phyloP scores from a whole-genome alignment of 2,888 invertebrate species.

The Macrosiphum euphorbiae region DNA sequence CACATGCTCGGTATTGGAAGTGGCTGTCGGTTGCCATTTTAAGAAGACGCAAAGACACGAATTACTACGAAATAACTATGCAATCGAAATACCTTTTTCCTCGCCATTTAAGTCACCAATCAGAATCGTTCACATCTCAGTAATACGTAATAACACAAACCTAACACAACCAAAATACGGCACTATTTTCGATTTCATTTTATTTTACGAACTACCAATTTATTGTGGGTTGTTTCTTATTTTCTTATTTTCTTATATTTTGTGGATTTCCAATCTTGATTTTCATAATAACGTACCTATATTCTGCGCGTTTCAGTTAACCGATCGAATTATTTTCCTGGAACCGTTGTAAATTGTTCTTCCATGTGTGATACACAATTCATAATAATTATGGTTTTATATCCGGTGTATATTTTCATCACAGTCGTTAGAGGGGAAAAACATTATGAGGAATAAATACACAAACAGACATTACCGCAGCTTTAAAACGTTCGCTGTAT shows the following conservation, averaged over 20 bases:
- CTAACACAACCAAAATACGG: not conserved
- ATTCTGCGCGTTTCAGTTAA: not conserved
- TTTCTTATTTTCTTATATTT: not conserved
- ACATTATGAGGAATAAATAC: conserved; percentile 54
- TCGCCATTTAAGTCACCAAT: not conserved
- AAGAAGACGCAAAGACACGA: not conserved
- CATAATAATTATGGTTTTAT: conserved; percentile 55
- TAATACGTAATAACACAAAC: not conserved
- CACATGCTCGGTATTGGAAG: not conserved
- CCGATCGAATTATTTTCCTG: not conserved
- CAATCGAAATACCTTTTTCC: not conserved
- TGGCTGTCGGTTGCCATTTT: not conserved
- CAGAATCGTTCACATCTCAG: not conserved
- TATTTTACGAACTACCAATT: not conserved
- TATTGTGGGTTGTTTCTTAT: not conserved
- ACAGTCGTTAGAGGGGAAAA: conserved; percentile 36
- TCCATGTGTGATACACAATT: conserved; percentile 39
- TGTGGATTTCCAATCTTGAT: not conserved
- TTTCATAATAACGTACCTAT: not conserved
- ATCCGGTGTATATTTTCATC: conserved; percentile 50
- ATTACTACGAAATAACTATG: not conserved
- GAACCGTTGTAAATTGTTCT: not conserved
- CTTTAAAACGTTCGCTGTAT: conserved; percentile 43
- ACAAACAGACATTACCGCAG: conserved; percentile 50
- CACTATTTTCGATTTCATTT: not conserved